These are phyloP conservation scores for Tetragnatha versicolor DNA, from an alignment of 1,140 invertebrate genomes.

Conservation along the genomic window DNA sequence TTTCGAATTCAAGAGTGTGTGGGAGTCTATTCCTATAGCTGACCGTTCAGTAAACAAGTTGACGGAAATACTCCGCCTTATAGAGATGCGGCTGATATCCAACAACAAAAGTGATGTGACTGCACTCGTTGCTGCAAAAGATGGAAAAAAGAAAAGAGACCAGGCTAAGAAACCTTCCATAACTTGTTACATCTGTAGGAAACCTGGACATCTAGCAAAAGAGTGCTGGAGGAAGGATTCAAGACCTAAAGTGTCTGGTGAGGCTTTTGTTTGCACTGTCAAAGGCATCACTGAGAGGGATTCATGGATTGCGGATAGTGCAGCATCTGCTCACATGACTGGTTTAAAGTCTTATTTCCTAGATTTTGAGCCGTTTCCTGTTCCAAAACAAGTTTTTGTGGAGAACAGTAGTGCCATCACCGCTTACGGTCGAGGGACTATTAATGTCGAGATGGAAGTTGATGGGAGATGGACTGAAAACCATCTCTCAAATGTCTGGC, in stretches of 20 bases:
- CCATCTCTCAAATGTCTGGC: neutral
- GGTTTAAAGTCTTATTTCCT: neutral
- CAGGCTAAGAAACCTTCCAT: neutral
- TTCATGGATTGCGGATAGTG: neutral
- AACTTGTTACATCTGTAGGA: neutral
- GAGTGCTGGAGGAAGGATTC: neutral
- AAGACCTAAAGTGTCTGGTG: neutral
- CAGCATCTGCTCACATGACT: neutral
- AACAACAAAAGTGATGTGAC: neutral
- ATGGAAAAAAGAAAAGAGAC: neutral
- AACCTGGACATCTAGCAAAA: neutral
- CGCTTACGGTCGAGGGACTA: neutral
- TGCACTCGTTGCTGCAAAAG: neutral
- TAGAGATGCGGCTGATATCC: neutral
- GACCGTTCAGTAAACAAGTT: neutral
- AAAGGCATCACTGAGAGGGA: neutral
- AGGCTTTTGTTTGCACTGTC: neutral
- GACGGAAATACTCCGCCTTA: neutral
- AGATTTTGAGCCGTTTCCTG: neutral
- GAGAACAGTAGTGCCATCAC: neutral
- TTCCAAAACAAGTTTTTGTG: neutral
- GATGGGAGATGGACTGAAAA: neutral
- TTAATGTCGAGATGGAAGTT: neutral
- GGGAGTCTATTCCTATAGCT: neutral
- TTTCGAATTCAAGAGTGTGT: conserved; percentile 7